A percentile compares a stretch with the other conserved stretches of the same genome.
These are phyloP conservation scores for Eupristina koningsbergeri DNA, from an alignment of 1,140 invertebrate species.

Conservation along the genomic window DNA sequence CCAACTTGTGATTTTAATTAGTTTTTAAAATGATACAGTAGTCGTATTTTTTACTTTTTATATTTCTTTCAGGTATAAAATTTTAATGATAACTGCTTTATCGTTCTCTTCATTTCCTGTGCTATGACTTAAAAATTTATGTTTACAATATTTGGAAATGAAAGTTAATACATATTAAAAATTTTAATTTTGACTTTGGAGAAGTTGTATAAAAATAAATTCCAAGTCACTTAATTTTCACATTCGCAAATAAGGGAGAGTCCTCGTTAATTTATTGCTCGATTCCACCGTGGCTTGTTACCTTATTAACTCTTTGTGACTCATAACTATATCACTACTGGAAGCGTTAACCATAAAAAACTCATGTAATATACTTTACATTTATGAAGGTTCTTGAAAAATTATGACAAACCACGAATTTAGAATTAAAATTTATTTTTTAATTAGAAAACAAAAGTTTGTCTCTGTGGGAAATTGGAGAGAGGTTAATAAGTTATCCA, in stretches of 20 bases:
- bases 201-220: background rate
- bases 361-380: background rate
- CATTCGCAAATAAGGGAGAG: background rate
- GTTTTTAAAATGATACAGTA: no score
- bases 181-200: background rate
- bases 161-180: no score
- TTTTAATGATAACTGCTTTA: no score
- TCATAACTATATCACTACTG: background rate
- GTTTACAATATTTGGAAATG: no score
- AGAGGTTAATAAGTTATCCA: no score
- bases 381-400: background rate
- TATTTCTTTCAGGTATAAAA: no score
- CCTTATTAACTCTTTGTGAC: slow-evolving; percentile 9
- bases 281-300: background rate
- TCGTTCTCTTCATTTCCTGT: no score
- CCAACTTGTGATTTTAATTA: no score
- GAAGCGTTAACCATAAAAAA: background rate
- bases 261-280: background rate
- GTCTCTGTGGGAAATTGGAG: no score
- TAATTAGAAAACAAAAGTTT: background rate
- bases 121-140: no score
- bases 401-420: background rate
- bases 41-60: no score
- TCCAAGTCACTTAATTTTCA: background rate
- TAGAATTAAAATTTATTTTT: background rate